phyloP scores from a whole-genome alignment of 2,888 invertebrate species.

The Temnothorax rugatulus region DNA sequence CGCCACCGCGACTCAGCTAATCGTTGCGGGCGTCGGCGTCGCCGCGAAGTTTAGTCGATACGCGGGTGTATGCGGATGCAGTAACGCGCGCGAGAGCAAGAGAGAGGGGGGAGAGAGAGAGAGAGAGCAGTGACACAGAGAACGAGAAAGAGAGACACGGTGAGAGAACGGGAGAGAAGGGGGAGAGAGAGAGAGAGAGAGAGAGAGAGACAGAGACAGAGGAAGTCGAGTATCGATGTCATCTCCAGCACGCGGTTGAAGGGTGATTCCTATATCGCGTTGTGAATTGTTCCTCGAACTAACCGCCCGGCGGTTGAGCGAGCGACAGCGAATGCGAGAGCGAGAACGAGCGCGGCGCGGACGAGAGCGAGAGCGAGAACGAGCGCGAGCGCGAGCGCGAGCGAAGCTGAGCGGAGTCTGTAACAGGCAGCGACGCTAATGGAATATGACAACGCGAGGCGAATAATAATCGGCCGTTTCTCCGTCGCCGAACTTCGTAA shows the following conservation, averaged over 20 bases:
- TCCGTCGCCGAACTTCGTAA: slow-evolving; percentile 78
- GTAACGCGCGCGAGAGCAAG: slow-evolving; percentile 39
- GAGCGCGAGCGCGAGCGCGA: slow-evolving; percentile 41
- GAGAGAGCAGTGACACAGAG: slow-evolving; percentile 18
- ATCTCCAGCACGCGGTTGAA: slow-evolving; percentile 80
- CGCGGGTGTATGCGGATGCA: slow-evolving; percentile 55
- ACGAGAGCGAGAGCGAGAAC: slow-evolving; percentile 38
- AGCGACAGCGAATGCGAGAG: slow-evolving; percentile 39
- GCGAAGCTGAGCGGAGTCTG: slow-evolving; percentile 75
- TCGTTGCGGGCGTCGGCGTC: slow-evolving; percentile 58
- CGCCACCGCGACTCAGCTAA: slow-evolving; percentile 57
- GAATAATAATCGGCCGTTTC: slow-evolving; percentile 83
- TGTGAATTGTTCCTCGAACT: slow-evolving; percentile 82
- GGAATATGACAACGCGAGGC: slow-evolving; percentile 83
- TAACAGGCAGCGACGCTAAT: slow-evolving; percentile 83
- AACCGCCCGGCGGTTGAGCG: slow-evolving; percentile 71
- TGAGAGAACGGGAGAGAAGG: not conserved
- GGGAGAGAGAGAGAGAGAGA: not conserved
- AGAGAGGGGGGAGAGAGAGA: slow-evolving; percentile 51
- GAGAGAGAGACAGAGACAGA: slow-evolving; percentile 42
- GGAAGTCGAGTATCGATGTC: slow-evolving; percentile 82
- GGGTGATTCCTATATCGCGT: slow-evolving; percentile 77
- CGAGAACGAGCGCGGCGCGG: slow-evolving; percentile 9
- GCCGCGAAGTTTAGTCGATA: slow-evolving; percentile 59
- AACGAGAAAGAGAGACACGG: slow-evolving; percentile 3